A percentile compares a stretch with the other conserved stretches of the same genome.
These are phyloP conservation scores for Bathybates hornii DNA, from an alignment of 2,113 vertebrate genomes.

Conservation along the genomic window DNA sequence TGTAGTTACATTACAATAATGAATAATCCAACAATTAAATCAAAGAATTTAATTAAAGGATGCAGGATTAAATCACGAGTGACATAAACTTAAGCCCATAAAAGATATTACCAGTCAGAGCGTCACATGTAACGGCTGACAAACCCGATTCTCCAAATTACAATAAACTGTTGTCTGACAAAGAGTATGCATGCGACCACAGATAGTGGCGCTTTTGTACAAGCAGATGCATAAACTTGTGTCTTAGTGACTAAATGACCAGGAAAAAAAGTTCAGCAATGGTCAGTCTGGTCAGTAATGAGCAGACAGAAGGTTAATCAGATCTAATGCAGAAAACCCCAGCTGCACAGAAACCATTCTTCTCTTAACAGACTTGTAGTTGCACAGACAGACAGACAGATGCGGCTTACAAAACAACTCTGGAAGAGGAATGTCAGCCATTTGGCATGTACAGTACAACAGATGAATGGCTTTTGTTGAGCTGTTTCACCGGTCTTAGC, in stretches of 20 bases:
- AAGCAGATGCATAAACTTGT: slow-evolving; percentile 29
- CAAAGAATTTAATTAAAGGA: background rate
- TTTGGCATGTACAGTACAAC: slow-evolving; percentile 67
- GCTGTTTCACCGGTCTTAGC: slow-evolving; percentile 55
- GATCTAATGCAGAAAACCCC: slow-evolving; percentile 57
- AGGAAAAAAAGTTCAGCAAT: background rate
- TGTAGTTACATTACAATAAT: background rate
- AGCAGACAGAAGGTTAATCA: slow-evolving; percentile 65
- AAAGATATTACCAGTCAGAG: background rate
- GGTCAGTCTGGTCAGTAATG: slow-evolving; percentile 40
- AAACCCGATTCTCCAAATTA: slow-evolving; percentile 3
- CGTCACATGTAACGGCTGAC: background rate
- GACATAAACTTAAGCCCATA: background rate
- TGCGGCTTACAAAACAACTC: slow-evolving; percentile 64
- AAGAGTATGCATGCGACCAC: slow-evolving; percentile 12
- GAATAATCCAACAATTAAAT: background rate
- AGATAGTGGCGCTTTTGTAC: slow-evolving; percentile 38
- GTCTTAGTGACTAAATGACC: slow-evolving; percentile 18
- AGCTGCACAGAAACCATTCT: slow-evolving; percentile 66
- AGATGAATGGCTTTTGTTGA: slow-evolving; percentile 72
- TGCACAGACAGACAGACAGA: slow-evolving; percentile 63
- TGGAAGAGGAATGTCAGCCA: slow-evolving; percentile 64
- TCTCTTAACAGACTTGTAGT: slow-evolving; percentile 64
- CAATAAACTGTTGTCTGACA: background rate
- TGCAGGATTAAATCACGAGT: background rate